Base-by-base conservation (phyloP, 2,113 vertebrate species). In the Antigone vipio region DNA sequence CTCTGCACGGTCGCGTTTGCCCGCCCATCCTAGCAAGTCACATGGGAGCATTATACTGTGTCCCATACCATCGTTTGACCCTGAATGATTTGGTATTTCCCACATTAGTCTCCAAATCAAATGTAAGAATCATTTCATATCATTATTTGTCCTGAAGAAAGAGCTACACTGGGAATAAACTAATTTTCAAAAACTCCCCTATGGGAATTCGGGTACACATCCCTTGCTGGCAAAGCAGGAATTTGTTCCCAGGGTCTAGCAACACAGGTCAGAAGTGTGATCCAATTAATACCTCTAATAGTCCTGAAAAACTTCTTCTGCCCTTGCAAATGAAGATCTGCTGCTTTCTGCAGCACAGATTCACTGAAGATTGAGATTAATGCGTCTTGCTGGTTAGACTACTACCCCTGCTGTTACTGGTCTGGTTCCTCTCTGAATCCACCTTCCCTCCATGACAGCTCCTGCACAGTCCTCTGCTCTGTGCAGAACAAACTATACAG, bases 1-100 rank as follows among this genome's bases (percentile, higher is more conserved):
- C 8, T 68, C 26, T 62, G 15, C 4, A 1, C 1, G 0, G 19
- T 58, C 0, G 0, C 0, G 0, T 42, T 85, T 69, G 55, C 23
- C 30, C 27, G 30, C 9, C 22, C 3, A 0, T 42, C 35, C 59
- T 52, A 35, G 20, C 2, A 12, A 47, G 67, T 38, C 4, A 2
- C 17, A 21, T 3, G 15, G 27, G 24, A 77, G 8, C 15, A 12
- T 15, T 62, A 30, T 1, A 0, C 9, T 20, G 20, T 47, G 18
- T 30, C 23, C 15, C n/a, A 6, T 12, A n/a, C 5, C 7, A 24
- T 14, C 15, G 3, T 60, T 72, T 24, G 15, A 66, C 9, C 11
- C 47, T 11, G 5, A 73, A 34, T 53, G 6, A 47, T 18, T 62
- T 62, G 22, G 3, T 56, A 24, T 69, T 90, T 76, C 20, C 16